A percentile compares a stretch with the other conserved stretches of the same genome.
phyloP scores from a whole-genome alignment of 1,140 invertebrate genomes.

The Helicoverpa armigera region DNA sequence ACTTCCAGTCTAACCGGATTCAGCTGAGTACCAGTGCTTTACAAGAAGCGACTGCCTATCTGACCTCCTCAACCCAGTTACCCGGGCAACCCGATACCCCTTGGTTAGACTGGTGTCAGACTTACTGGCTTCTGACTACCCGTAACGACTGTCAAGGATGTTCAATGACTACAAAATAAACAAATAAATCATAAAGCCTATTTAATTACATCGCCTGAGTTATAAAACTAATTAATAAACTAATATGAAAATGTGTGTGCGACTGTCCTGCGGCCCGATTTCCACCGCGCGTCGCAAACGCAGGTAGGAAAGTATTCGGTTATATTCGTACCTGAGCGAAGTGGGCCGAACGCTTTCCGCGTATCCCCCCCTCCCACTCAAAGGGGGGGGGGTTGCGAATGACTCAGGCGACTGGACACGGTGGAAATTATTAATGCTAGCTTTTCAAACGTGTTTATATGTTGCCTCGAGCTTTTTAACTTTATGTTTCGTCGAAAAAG shows the following conservation, averaged over 20 bases:
- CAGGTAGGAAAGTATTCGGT: slow-evolving; percentile 82
- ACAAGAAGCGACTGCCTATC: too few relatives aligned
- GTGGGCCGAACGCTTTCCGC: slow-evolving; percentile 78
- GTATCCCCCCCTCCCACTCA: slow-evolving; percentile 48
- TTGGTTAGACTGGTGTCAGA: too few relatives aligned
- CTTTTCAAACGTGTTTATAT: slow-evolving; percentile 47
- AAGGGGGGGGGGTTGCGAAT: slow-evolving; percentile 39
- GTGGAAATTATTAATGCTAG: slow-evolving; percentile 49
- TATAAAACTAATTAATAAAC: slow-evolving; percentile 23
- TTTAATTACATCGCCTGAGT: neutral
- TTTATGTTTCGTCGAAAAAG: slow-evolving; percentile 44
- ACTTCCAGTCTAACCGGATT: too few relatives aligned
- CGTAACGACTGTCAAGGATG: too few relatives aligned
- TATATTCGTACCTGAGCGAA: slow-evolving; percentile 80
- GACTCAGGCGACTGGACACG: slow-evolving; percentile 61
- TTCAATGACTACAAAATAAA: too few relatives aligned
- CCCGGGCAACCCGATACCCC: too few relatives aligned
- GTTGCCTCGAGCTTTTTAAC: slow-evolving; percentile 32
- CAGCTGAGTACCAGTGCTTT: too few relatives aligned
- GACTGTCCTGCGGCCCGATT: slow-evolving; percentile 55
- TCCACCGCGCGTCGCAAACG: slow-evolving; percentile 57
- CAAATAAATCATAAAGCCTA: neutral
- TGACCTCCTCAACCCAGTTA: too few relatives aligned
- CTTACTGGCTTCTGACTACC: too few relatives aligned
- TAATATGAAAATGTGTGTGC: slow-evolving; percentile 25